These are phyloP conservation scores for Euleptes europaea DNA, from an alignment of 2,113 vertebrate genomes.

Conservation along the genomic window DNA sequence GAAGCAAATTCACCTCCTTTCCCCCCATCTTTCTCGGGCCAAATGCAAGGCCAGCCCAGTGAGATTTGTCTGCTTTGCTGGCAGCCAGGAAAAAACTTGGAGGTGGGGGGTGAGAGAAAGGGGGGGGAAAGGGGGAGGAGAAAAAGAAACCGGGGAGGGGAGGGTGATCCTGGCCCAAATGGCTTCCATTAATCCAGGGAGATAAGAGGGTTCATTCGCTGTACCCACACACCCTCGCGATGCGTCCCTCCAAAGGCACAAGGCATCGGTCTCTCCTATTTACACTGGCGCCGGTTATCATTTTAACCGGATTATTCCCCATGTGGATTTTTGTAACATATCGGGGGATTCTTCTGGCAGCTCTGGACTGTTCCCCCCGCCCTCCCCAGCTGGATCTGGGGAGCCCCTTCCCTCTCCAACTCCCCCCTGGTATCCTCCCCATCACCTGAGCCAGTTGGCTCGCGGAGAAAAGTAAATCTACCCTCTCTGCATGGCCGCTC, in stretches of 20 bases:
- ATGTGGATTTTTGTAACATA: slow-evolving; percentile 15
- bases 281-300: slow-evolving; percentile 12
- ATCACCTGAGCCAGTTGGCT: not conserved
- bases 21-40: not conserved
- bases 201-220: slow-evolving; percentile 30
- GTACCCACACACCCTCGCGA: not conserved
- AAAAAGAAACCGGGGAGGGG: not conserved
- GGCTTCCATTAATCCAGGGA: not conserved
- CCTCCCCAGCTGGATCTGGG: not conserved
- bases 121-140: not conserved
- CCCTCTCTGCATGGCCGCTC: no score
- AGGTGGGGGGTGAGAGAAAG: not conserved
- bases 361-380: not conserved
- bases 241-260: not conserved
- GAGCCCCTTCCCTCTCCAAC: not conserved
- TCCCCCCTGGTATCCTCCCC: not conserved
- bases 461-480: no score
- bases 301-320: slow-evolving; percentile 28
- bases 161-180: slow-evolving; percentile 11
- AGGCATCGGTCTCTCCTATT: not conserved
- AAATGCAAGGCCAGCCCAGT: not conserved
- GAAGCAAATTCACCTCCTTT: not conserved
- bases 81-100: not conserved
- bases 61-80: not conserved
- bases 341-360: not conserved